A percentile compares a stretch with the other conserved stretches of the same genome.
These are phyloP conservation scores for Amaurobius ferox DNA, from an alignment of 2,888 invertebrate species.

Conservation along the genomic window DNA sequence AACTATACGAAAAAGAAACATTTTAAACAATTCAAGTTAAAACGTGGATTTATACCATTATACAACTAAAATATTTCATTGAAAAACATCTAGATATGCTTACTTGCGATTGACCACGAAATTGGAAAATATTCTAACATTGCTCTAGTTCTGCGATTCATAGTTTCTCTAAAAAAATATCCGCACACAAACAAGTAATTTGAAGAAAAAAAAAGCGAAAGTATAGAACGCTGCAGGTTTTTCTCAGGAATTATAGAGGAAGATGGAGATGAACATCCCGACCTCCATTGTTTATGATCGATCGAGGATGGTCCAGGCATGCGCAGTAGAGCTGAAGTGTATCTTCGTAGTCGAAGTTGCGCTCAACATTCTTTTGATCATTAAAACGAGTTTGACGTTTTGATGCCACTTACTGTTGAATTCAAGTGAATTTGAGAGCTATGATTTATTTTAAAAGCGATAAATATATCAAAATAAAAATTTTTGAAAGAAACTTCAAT, in stretches of 20 bases:
- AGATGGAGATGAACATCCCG: conserved; percentile 14
- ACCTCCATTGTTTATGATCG: conserved; percentile 63
- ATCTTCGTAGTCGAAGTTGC: neutral
- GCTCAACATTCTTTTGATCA: no score
- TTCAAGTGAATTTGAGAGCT: no score
- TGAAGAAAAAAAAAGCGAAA: neutral
- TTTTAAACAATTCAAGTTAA: no score
- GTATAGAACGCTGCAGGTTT: neutral
- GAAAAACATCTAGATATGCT: neutral
- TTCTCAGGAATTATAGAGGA: conserved; percentile 12
- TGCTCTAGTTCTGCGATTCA: neutral
- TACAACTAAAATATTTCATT: no score
- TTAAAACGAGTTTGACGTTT: no score
- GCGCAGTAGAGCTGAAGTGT: neutral
- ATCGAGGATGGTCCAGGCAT: conserved; percentile 23
- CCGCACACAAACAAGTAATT: neutral
- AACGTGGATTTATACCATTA: no score
- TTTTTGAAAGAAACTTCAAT: no score
- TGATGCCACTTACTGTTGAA: no score
- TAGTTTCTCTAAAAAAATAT: neutral
- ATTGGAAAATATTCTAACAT: neutral
- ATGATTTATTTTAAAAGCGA: no score
- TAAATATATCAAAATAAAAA: no score
- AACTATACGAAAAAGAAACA: no score
- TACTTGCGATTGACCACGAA: neutral